phyloP scores from a whole-genome alignment of 2,888 invertebrate genomes.

The Gnatocerus cornutus region DNA sequence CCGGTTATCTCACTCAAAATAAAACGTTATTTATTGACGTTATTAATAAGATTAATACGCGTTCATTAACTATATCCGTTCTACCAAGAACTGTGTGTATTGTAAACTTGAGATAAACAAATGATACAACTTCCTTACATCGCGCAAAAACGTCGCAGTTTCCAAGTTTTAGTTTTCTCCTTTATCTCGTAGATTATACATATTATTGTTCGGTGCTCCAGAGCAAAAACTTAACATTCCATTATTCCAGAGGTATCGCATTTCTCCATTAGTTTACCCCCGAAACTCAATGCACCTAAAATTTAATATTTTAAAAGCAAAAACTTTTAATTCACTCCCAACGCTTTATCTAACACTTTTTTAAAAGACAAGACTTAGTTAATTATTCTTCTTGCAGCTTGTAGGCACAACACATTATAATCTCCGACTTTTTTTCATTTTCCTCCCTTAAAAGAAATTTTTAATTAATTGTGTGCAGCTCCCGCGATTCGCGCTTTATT shows the following conservation, averaged over 20 bases:
- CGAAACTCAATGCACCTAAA: constrained; percentile 24
- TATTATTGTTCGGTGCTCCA: constrained; percentile 42
- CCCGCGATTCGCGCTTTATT: constrained; percentile 18
- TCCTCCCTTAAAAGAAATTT: constrained; percentile 24
- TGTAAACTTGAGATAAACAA: constrained; percentile 50
- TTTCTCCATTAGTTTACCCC: constrained; percentile 32
- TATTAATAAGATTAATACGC: constrained; percentile 50
- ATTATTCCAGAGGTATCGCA: constrained; percentile 25
- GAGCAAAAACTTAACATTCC: constrained; percentile 38
- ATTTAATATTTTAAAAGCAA: constrained; percentile 31
- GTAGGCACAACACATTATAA: constrained; percentile 23
- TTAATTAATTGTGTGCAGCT: constrained; percentile 38
- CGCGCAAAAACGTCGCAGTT: constrained; percentile 33
- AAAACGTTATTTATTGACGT: constrained; percentile 51
- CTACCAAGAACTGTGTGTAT: constrained; percentile 46
- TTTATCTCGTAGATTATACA: constrained; percentile 44
- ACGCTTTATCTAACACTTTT: constrained; percentile 16
- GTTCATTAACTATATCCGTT: constrained; percentile 45
- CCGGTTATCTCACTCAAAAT: constrained; percentile 46
- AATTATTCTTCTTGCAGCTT: constrained; percentile 33
- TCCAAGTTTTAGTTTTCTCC: constrained; percentile 43
- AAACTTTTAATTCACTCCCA: constrained; percentile 14
- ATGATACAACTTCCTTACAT: constrained; percentile 46
- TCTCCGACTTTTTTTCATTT: constrained; percentile 13
- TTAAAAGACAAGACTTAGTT: constrained; percentile 28